Base-by-base conservation (phyloP, 2,888 invertebrate genomes). In the Elmis aenea region DNA sequence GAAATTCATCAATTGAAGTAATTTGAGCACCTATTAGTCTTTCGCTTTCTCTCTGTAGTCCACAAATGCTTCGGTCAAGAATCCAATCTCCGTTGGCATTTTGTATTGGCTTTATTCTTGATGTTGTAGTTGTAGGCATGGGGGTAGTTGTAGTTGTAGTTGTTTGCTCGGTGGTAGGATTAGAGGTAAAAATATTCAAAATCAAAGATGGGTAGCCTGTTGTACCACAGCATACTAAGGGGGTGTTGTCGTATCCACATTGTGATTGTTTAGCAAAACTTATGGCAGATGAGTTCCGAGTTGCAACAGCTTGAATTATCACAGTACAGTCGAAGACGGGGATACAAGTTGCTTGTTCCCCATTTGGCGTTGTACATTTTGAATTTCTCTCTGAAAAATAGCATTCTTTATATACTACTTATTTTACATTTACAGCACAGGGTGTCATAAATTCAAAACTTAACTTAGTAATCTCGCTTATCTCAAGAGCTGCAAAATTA, bases 171-270 rank as follows among this genome's bases (percentile, higher is more conserved):
- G n/a, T n/a, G n/a, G n/a, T n/a, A n/a, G n/a, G n/a, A n/a, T n/a
- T n/a, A n/a, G n/a, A n/a, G n/a, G n/a, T n/a, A n/a, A n/a, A n/a
- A n/a, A n/a, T n/a, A n/a, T n/a, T n/a, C n/a, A n/a, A n/a, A n/a
- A n/a, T n/a, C n/a, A n/a, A n/a, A n/a, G n/a, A n/a, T 3, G 22
- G 9, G 13, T 30, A 36, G 2, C 26, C 36, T n/a, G 13, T n/a
- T 5, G 48, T 30, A 3, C 53, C 54, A 29, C 75, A 75, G 53
- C 75, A 75, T 0, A 74, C 73, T 14, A 49, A 62, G 0, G 74
- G 73, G 1, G 52, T 50, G 15, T 61, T 59, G 1, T 66, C 64
- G 46, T 72, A 74, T 1, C 74, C 74, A 37, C 74, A 74, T 24
- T 71, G 70, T 0, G 74, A 71, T 36, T 57, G 53, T 23, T 66